Evolutionary conservation across 2,888 invertebrate species (phyloP), one percentile per base, ranked within the genome.

Genomic region (Drosophila cognata): DNA sequence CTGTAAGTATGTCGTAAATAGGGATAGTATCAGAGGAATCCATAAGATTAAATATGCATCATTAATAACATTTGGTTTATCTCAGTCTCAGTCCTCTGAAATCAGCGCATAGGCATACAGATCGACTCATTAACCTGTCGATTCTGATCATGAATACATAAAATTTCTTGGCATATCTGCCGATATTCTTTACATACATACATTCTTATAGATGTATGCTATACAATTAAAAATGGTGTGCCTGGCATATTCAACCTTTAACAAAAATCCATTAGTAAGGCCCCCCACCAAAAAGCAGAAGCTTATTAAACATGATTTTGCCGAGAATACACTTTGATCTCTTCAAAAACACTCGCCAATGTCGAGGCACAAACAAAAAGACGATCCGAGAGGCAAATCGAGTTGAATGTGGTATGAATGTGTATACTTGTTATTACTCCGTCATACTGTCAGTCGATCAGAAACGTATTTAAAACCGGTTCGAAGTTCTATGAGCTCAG

Each of bases 391-490:
- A 35, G 41, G 51, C 62, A 63, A 70, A 28, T 55, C 46, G 46
- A 41, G 38, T 50, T 58, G 25, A 33, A 25, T 53, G 35, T 60
- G 53, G 50, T 59, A 18, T 29, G 33, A 51, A 28, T 66, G 50
- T 36, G 21, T 57, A 63, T 33, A 43, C n/a, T 68, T 36, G 58
- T 33, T 62, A 59, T 62, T 67, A 43, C 60, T 62, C 65, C 41
- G 59, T 62, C 56, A 59, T 48, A 51, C 38, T 46, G 64, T 53
- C 43, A 53, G 63, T 76, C 56, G 61, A 50, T 81, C 61, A 48
- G 66, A 69, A 70, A 65, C 82, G 82, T 87, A 82, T 87, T 84
- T 74, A 53, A 67, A 82, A 87, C 82, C 87, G 78, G 87, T 87
- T 82, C 43, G n/a, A 11, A 31, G 62, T 63, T 48, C 74, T 36